Conservation (phyloP, 2,797 vertebrate genomes). For the Eospalax fontanierii region DNA sequence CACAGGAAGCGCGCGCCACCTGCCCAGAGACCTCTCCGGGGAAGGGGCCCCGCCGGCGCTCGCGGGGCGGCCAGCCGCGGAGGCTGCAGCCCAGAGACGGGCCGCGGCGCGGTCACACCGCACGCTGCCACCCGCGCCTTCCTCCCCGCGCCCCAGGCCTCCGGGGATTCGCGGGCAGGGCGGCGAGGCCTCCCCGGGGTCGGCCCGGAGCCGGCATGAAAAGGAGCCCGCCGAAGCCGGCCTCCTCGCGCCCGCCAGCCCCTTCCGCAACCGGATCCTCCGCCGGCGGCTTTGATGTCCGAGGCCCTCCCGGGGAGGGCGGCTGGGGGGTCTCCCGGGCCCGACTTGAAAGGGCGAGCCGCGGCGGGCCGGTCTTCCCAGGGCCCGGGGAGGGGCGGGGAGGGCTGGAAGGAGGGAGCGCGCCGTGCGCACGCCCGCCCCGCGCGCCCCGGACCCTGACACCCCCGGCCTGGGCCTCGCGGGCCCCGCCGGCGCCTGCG, state of each 20-base stretch:
- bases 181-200: conserved; percentile 68
- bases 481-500: too few species aligned
- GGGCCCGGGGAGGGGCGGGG: neutral
- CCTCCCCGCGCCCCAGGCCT: neutral
- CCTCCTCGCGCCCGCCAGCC: conserved; percentile 42
- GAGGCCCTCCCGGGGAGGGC: neutral
- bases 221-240: conserved; percentile 62
- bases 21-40: neutral
- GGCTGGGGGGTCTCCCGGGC: conserved; percentile 44
- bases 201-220: conserved; percentile 76
- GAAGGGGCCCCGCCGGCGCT: neutral
- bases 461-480: too few species aligned
- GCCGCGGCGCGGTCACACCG: conserved; percentile 10
- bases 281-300: conserved; percentile 80
- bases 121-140: neutral
- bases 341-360: conserved; percentile 76
- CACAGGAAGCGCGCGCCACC: neutral
- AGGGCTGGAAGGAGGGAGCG: too few species aligned
- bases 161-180: too few species aligned
- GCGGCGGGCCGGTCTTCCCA: neutral
- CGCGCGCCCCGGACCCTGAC: rapidly evolving
- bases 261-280: conserved; percentile 67
- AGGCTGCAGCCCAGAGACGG: neutral
- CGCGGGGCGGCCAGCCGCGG: neutral
- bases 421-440: neutral